Evolutionary conservation across 2,797 vertebrate genomes (phyloP).

Genomic region (Danio choprae): DNA sequence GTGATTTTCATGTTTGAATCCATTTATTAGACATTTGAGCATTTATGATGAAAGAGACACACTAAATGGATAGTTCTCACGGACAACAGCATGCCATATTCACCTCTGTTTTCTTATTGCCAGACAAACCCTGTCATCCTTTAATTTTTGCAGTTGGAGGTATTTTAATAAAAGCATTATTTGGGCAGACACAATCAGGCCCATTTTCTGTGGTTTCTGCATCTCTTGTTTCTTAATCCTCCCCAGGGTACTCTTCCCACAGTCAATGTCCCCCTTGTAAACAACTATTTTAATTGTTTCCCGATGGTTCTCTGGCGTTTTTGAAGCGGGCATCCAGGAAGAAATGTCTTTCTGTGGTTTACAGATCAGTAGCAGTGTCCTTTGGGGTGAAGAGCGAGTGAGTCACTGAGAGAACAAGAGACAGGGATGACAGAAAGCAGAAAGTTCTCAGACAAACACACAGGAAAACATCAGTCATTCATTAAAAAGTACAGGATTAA

Average conservation of each 20-base stretch:
- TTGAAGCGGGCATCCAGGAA: conserved; percentile 51
- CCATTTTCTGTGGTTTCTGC: conserved; percentile 35
- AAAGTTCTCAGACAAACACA: conserved; percentile 42
- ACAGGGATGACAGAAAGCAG: conserved; percentile 33
- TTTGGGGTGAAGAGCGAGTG: conserved; percentile 47
- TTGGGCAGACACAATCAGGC: conserved; percentile 27
- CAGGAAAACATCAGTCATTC: conserved; percentile 60
- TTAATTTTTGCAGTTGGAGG: not conserved
- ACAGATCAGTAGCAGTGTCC: conserved; percentile 48
- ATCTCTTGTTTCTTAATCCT: conserved; percentile 4
- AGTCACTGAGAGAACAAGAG: conserved; percentile 37
- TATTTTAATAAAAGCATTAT: conserved; percentile 21
- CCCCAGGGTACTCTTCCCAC: conserved; percentile 45
- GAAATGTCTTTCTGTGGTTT: conserved; percentile 57
- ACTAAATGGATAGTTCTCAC: not conserved
- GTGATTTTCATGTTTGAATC: conserved; percentile 31
- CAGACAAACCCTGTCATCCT: conserved; percentile 16
- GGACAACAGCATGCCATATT: not conserved
- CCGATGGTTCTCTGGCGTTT: conserved; percentile 59
- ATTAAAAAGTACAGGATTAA: conserved; percentile 43
- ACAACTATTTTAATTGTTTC: conserved; percentile 63
- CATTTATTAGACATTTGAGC: conserved; percentile 25
- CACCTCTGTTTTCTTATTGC: not conserved
- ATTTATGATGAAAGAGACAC: not conserved
- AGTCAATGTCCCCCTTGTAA: conserved; percentile 52